A percentile compares a stretch with the other conserved stretches of the same genome.
These are phyloP conservation scores for Dipodomys ordii DNA, from an alignment of 2,113 vertebrate genomes.

Conservation along the genomic window DNA sequence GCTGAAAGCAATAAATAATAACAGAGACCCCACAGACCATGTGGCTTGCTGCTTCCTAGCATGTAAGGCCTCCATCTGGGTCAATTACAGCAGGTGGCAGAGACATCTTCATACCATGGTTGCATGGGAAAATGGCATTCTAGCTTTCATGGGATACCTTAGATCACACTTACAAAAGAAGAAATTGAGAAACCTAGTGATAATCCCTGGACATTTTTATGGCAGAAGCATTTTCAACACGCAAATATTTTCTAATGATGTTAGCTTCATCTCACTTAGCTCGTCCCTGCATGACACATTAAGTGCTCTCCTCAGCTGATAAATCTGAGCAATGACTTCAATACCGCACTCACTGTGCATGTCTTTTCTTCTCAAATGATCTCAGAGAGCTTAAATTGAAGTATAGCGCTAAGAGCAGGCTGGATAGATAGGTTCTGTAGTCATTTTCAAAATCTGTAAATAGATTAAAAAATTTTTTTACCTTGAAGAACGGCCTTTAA, in stretches of 20 bases:
- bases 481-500: neutral
- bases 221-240: constrained; percentile 57
- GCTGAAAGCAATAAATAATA: neutral
- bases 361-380: constrained; percentile 26
- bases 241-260: constrained; percentile 69
- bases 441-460: constrained; percentile 32
- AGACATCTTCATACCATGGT: neutral
- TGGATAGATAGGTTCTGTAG: neutral
- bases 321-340: neutral
- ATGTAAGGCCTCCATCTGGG: neutral
- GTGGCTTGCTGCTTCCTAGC: neutral
- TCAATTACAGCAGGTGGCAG: neutral
- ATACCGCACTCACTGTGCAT: fast-evolving
- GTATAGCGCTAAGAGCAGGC: neutral
- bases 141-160: constrained; percentile 20
- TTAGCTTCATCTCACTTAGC: constrained; percentile 63
- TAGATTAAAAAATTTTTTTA: neutral
- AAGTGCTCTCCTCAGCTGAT: constrained; percentile 31
- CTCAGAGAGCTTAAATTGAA: constrained; percentile 3
- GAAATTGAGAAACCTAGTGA: neutral
- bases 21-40: neutral
- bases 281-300: neutral
- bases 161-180: constrained; percentile 46
- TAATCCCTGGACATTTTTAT: constrained; percentile 52
- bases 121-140: neutral